Evolutionary conservation across 1,140 invertebrate species (phyloP).

Genomic region (Orchesella cincta): DNA sequence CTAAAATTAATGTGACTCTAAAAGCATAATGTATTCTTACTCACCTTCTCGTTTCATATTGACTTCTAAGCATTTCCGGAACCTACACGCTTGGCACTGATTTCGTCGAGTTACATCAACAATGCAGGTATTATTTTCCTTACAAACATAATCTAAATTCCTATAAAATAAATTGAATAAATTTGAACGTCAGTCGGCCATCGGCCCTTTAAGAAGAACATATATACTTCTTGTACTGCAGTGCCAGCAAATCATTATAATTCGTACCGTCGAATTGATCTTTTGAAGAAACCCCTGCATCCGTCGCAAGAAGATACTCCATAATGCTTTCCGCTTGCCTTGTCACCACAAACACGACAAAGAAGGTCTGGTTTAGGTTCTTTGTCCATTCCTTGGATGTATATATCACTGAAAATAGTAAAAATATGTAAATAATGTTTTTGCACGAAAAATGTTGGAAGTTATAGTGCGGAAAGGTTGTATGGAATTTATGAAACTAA

Average conservation of each 20-base stretch:
- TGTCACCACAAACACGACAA: conserved; percentile 54
- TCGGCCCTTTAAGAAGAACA: too few relatives aligned
- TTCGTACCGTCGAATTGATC: conserved; percentile 75
- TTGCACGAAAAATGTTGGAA: too few relatives aligned
- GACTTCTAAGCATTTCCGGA: conserved; percentile 86
- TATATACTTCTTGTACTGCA: neutral
- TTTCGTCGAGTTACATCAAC: conserved; percentile 90
- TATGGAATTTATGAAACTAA: too few relatives aligned
- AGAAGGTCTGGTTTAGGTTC: conserved; percentile 36
- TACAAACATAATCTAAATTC: conserved; percentile 89
- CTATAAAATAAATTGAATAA: conserved; percentile 60
- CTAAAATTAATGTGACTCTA: too few relatives aligned
- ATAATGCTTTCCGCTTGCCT: conserved; percentile 89
- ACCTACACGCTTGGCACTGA: conserved; percentile 93
- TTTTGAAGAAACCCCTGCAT: conserved; percentile 89
- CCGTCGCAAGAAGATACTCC: conserved; percentile 88
- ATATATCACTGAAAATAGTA: too few relatives aligned
- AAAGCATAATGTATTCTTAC: too few relatives aligned
- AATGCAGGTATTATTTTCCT: conserved; percentile 82
- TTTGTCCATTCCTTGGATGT: too few relatives aligned
- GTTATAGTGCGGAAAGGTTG: too few relatives aligned
- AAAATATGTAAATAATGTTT: too few relatives aligned
- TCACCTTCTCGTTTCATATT: conserved; percentile 95
- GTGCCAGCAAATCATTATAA: neutral
- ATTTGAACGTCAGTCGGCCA: neutral